These are phyloP conservation scores for Enteromius argenteus DNA, from an alignment of 2,797 vertebrate species.

Conservation along the genomic window DNA sequence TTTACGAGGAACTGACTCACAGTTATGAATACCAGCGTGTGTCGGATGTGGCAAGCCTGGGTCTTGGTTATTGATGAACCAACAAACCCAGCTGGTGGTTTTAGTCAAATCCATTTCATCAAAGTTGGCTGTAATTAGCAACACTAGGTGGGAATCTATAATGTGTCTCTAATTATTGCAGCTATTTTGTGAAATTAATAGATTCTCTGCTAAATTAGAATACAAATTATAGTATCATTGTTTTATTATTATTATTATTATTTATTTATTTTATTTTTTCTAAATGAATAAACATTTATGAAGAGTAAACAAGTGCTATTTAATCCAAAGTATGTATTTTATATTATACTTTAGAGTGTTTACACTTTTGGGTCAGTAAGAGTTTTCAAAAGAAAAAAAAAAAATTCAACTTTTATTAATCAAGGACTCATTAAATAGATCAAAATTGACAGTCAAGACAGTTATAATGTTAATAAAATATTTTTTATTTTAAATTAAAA, in stretches of 20 bases:
- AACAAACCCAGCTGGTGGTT: conserved; percentile 55
- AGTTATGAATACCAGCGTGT: conserved; percentile 18
- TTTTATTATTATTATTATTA: not conserved
- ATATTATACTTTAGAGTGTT: not conserved
- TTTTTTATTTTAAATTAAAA: not conserved
- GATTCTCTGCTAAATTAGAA: conserved; percentile 38
- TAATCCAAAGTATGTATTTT: not conserved
- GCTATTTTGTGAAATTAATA: conserved; percentile 42
- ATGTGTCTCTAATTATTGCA: conserved; percentile 48
- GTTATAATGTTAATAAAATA: not conserved
- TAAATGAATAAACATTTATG: not conserved
- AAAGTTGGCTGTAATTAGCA: conserved; percentile 67
- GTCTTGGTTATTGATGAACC: conserved; percentile 47
- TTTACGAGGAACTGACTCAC: conserved; percentile 27
- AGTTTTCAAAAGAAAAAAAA: not conserved
- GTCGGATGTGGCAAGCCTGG: conserved; percentile 32
- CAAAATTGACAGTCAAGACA: not conserved
- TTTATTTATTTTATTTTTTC: not conserved
- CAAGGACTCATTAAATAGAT: not conserved
- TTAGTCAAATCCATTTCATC: conserved; percentile 71
- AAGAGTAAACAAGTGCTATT: not conserved
- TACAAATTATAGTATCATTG: conserved; percentile 4
- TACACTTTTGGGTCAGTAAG: not conserved
- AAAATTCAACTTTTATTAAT: not conserved
- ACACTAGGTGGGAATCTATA: conserved; percentile 52